These are phyloP conservation scores for Plecotus auritus DNA, from an alignment of 2,113 vertebrate genomes.

Conservation along the genomic window DNA sequence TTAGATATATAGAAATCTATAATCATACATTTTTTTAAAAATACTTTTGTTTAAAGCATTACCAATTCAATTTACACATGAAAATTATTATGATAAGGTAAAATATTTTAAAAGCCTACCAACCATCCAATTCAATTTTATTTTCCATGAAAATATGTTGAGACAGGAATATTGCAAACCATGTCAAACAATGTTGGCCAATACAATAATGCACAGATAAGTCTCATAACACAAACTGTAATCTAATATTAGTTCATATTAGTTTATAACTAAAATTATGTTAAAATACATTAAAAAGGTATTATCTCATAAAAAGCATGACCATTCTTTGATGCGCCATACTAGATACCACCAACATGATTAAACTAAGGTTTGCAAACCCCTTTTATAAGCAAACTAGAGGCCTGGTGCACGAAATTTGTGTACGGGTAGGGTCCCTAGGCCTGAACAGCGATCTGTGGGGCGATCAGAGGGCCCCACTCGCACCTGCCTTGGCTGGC, in stretches of 20 bases:
- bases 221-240: background rate
- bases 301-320: background rate
- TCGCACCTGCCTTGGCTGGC: too few species aligned
- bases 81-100: conserved; percentile 11
- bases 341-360: background rate
- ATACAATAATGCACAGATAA: conserved; percentile 3
- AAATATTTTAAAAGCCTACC: conserved; percentile 20
- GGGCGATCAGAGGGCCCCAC: too few species aligned
- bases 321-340: background rate
- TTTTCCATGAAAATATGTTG: conserved; percentile 37
- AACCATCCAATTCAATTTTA: conserved; percentile 38
- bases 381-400: background rate
- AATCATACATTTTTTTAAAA: background rate
- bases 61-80: conserved; percentile 46
- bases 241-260: conserved; percentile 14
- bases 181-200: conserved; percentile 9
- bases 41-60: conserved; percentile 12
- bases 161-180: conserved; percentile 36
- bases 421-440: too few species aligned
- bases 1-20: background rate
- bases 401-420: too few species aligned
- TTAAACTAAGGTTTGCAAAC: background rate
- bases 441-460: too few species aligned
- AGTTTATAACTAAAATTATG: conserved; percentile 28
- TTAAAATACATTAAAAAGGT: background rate